phyloP scores from a whole-genome alignment of 2,888 invertebrate genomes.

The Julus scanicus region DNA sequence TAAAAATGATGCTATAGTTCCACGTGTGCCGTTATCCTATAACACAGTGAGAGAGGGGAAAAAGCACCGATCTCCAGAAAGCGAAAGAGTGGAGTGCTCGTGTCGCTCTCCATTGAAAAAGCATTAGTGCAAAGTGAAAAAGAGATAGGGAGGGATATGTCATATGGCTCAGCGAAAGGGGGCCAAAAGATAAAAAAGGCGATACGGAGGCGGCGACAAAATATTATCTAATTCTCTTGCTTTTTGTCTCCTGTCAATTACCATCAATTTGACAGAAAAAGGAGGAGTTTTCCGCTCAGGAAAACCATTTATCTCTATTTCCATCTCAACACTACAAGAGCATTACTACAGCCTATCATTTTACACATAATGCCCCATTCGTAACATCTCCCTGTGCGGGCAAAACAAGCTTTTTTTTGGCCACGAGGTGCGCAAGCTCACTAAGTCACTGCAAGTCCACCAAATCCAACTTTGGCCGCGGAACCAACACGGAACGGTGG shows the following conservation, averaged over 20 bases:
- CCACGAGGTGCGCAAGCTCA: background rate
- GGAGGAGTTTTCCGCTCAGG: slow-evolving; percentile 39
- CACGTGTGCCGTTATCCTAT: background rate
- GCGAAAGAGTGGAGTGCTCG: slow-evolving; percentile 6
- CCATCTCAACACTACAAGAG: background rate
- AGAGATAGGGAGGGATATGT: slow-evolving; percentile 45
- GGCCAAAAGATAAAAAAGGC: slow-evolving; percentile 40
- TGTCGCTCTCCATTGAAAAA: slow-evolving; percentile 43
- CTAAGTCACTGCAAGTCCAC: background rate
- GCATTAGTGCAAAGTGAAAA: slow-evolving; percentile 47
- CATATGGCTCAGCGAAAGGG: slow-evolving; percentile 28
- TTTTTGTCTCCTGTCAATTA: slow-evolving; percentile 47
- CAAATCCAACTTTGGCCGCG: background rate
- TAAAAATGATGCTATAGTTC: slow-evolving; percentile 36
- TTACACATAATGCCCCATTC: background rate
- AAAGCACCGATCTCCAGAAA: background rate
- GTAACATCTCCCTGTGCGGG: background rate
- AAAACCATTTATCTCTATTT: slow-evolving; percentile 27
- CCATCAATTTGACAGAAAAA: slow-evolving; percentile 34
- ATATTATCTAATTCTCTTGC: slow-evolving; percentile 45
- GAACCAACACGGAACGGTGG: background rate
- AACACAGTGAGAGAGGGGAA: slow-evolving; percentile 11
- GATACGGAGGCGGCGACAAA: slow-evolving; percentile 45
- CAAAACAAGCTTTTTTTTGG: background rate
- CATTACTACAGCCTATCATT: background rate